A percentile compares a stretch with the other conserved stretches of the same genome.
Evolutionary conservation across 2,113 vertebrate species (phyloP).

Genomic region (Sphyrna mokarran): DNA sequence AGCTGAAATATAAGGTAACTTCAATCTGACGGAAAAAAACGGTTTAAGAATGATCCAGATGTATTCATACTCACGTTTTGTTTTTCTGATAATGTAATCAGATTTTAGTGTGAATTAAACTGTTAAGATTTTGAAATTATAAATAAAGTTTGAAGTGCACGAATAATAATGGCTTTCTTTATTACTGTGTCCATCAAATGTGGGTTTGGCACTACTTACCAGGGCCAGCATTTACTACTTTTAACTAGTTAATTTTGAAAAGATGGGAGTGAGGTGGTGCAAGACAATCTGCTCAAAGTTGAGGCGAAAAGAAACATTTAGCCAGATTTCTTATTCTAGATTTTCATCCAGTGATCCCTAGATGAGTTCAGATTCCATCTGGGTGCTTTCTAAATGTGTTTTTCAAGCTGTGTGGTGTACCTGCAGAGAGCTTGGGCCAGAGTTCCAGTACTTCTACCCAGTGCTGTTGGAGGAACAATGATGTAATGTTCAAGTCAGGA

Average conservation of each 20-base stretch:
- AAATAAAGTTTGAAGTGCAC: conserved; percentile 16
- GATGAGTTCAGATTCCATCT: too few relatives aligned
- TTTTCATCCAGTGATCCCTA: too few relatives aligned
- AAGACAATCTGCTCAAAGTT: too few relatives aligned
- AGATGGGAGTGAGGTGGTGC: neutral
- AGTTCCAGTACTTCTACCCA: neutral
- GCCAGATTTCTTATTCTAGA: too few relatives aligned
- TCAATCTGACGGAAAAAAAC: conserved; percentile 26
- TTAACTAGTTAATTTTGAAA: neutral
- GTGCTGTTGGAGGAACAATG: neutral
- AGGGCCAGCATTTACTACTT: neutral
- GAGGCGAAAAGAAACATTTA: too few relatives aligned
- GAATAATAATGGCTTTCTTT: neutral
- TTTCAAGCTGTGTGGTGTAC: neutral
- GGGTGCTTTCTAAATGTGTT: too few relatives aligned
- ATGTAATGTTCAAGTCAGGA: neutral
- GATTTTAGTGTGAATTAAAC: conserved; percentile 33
- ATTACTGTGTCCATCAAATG: neutral
- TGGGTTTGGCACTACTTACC: neutral
- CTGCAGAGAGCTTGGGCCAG: neutral
- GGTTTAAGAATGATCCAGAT: conserved; percentile 29
- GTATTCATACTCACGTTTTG: neutral
- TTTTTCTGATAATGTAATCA: neutral
- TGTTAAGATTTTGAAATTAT: conserved; percentile 32
- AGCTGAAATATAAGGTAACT: conserved; percentile 34